phyloP scores from a whole-genome alignment of 2,888 invertebrate species.

The Aphodius granarius region DNA sequence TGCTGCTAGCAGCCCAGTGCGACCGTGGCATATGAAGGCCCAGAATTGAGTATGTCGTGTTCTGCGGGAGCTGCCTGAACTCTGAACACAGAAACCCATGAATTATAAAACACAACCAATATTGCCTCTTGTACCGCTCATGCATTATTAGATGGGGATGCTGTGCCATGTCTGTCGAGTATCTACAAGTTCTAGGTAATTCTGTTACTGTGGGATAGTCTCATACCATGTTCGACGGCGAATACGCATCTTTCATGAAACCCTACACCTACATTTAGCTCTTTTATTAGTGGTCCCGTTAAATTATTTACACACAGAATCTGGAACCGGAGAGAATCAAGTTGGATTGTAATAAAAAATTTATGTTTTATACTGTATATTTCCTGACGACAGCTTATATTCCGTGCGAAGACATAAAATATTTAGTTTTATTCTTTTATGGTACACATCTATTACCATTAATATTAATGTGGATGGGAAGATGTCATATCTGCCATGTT shows the following conservation, averaged over 20 bases:
- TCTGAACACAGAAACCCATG: neutral
- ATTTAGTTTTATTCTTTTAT: too few relatives aligned
- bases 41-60: too few relatives aligned
- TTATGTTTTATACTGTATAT: too few relatives aligned
- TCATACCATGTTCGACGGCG: neutral
- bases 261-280: neutral
- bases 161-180: neutral
- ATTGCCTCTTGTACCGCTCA: neutral
- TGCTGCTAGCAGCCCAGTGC: too few relatives aligned
- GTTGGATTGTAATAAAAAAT: neutral
- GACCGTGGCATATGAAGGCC: too few relatives aligned
- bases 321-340: neutral
- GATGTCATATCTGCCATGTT: too few relatives aligned
- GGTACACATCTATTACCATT: too few relatives aligned
- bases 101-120: neutral
- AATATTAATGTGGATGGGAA: too few relatives aligned
- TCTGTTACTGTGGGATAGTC: neutral
- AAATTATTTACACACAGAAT: neutral
- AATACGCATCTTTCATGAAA: neutral
- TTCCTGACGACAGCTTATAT: too few relatives aligned
- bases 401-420: too few relatives aligned
- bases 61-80: neutral
- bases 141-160: neutral
- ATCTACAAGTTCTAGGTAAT: neutral
- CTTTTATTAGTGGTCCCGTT: neutral